Evolutionary conservation across 92 coral and sea anemone species (phyloP).

Genomic region (Porites rus): DNA sequence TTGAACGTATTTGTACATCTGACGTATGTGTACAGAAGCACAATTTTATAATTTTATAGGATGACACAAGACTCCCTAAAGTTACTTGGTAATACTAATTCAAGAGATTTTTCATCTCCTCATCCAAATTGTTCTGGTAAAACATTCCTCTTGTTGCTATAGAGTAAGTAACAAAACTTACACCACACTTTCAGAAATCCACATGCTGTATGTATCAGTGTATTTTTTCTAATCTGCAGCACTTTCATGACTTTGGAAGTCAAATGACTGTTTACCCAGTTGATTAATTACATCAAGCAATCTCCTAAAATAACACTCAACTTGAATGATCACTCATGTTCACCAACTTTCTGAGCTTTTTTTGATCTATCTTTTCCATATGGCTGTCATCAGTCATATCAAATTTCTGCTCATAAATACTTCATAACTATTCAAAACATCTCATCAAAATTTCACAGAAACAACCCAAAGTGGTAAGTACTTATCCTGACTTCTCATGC

Average conservation of each 20-base stretch:
- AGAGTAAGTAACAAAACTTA: no score
- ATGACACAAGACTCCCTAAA: not conserved
- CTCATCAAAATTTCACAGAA: not conserved
- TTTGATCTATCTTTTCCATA: not conserved
- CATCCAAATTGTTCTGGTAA: no score
- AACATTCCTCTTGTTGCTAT: no score
- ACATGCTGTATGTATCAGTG: no score
- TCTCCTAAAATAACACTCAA: not conserved
- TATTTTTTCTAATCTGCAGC: not conserved
- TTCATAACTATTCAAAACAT: constrained; percentile 17
- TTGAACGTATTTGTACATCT: no score
- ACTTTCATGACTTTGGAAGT: not conserved
- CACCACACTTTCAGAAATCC: no score
- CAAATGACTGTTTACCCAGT: not conserved
- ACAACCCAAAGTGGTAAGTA: not conserved
- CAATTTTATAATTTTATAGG: not conserved
- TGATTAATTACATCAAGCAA: not conserved
- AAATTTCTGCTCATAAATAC: constrained; percentile 6
- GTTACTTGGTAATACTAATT: no score
- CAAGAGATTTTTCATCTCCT: no score
- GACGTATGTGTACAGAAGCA: not conserved
- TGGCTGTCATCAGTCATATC: not conserved
- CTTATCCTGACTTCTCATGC: not conserved
- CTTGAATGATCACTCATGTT: not conserved
- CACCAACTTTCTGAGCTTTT: not conserved